Percentiles rank a stretch among this genome's conserved stretches.
Evolutionary conservation across 2,113 vertebrate genomes (phyloP).

Genomic region (Xiphophorus couchianus): DNA sequence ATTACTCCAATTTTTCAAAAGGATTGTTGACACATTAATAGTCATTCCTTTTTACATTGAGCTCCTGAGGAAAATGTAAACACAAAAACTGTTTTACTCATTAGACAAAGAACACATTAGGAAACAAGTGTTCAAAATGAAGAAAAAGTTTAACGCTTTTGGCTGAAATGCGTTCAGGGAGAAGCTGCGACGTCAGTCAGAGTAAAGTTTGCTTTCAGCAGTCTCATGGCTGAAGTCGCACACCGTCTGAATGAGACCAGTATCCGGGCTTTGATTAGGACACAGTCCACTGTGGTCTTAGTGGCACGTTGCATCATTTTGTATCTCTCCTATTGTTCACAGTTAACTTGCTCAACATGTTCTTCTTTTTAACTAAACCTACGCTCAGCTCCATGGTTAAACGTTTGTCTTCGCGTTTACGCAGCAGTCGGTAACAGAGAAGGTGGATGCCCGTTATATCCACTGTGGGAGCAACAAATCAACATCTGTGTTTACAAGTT

Average conservation of each 20-base stretch:
- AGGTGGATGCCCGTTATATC: background rate
- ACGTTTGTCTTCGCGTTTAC: slow-evolving; percentile 6
- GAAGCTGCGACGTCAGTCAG: background rate
- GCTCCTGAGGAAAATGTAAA: background rate
- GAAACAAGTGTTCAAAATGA: too few species aligned
- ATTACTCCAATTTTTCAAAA: too few species aligned
- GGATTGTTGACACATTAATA: too few species aligned
- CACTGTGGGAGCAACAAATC: background rate
- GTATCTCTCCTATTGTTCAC: background rate
- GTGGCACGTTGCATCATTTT: background rate
- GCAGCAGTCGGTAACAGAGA: background rate
- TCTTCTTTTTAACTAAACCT: background rate
- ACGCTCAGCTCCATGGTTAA: background rate
- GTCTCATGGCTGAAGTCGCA: too few species aligned
- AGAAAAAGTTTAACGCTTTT: too few species aligned
- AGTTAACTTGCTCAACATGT: background rate
- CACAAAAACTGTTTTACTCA: background rate
- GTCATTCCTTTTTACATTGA: too few species aligned
- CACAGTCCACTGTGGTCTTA: background rate
- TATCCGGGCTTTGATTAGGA: too few species aligned
- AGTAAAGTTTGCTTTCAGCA: background rate
- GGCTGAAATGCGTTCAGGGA: background rate
- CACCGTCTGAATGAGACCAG: background rate
- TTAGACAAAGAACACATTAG: background rate
- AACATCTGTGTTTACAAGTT: slow-evolving; percentile 23